phyloP scores from a whole-genome alignment of 1,140 invertebrate species.

The Neelides sp. region DNA sequence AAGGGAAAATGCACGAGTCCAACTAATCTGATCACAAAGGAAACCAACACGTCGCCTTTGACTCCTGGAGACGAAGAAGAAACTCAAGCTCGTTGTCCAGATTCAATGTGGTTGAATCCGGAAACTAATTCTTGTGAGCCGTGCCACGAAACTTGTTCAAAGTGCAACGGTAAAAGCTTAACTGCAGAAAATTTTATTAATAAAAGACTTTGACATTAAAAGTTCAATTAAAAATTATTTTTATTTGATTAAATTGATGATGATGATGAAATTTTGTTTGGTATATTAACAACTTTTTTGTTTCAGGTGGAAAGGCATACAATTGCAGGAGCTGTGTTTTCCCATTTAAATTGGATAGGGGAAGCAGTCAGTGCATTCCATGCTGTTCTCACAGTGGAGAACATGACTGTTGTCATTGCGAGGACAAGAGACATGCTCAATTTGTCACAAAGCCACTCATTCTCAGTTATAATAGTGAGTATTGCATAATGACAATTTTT shows the following conservation, averaged over 20 bases:
- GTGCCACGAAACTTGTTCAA: slow-evolving; percentile 26
- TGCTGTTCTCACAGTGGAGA: slow-evolving; percentile 21
- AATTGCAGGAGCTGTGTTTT: slow-evolving; percentile 23
- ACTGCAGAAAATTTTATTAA: not conserved
- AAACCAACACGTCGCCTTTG: not conserved
- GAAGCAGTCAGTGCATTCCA: slow-evolving; percentile 26
- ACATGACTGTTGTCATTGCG: slow-evolving; percentile 30
- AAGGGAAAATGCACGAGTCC: slow-evolving; percentile 9
- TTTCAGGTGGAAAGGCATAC: slow-evolving; percentile 19
- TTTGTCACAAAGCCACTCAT: slow-evolving; percentile 11
- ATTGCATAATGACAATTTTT: not conserved
- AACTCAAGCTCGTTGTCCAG: slow-evolving; percentile 6
- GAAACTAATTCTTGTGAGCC: slow-evolving; percentile 6
- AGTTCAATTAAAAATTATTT: no score
- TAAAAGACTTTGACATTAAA: no score
- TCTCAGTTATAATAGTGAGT: slow-evolving; percentile 13
- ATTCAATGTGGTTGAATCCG: slow-evolving; percentile 15
- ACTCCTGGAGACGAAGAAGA: not conserved
- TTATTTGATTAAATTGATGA: no score
- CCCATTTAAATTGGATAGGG: slow-evolving; percentile 26
- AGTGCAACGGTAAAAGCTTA: slow-evolving; percentile 20
- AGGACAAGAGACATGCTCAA: slow-evolving; percentile 25
- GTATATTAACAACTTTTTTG: no score
- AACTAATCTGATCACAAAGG: no score
- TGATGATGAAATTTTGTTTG: no score